A percentile compares a stretch with the other conserved stretches of the same genome.
Conservation (phyloP, 2,888 invertebrate species). For the Phoronis australis region DNA sequence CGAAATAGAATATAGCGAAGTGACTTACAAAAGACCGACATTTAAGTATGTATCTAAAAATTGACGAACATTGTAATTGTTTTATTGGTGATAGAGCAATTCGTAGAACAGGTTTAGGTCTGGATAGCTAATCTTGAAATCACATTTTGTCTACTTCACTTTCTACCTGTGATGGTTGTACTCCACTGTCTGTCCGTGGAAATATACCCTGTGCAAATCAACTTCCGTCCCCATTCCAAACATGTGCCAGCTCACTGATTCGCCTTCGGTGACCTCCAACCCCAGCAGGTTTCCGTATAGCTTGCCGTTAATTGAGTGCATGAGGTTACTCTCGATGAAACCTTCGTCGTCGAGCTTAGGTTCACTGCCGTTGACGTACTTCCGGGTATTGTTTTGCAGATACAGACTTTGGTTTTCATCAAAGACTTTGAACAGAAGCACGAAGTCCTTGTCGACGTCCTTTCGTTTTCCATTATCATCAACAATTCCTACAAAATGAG, state of each 20-base stretch:
- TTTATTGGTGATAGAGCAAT: too few relatives aligned
- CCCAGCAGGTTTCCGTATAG: conserved; percentile 23
- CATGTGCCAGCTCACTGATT: conserved; percentile 24
- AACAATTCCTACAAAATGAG: conserved; percentile 15
- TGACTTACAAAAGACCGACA: too few relatives aligned
- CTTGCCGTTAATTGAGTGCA: conserved; percentile 26
- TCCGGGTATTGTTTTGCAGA: conserved; percentile 18
- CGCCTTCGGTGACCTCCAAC: conserved; percentile 20
- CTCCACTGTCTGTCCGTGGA: conserved; percentile 18
- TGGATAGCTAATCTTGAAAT: too few relatives aligned
- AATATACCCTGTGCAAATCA: conserved; percentile 21
- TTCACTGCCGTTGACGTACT: conserved; percentile 13
- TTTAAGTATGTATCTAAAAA: too few relatives aligned
- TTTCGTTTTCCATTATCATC: conserved; percentile 12
- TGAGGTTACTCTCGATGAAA: conserved; percentile 9
- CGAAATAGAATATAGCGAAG: too few relatives aligned
- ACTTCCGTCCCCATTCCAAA: conserved; percentile 23
- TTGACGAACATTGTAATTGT: too few relatives aligned
- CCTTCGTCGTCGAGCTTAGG: conserved; percentile 1
- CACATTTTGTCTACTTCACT: too few relatives aligned
- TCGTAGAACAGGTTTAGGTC: too few relatives aligned
- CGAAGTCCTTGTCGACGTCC: conserved; percentile 22
- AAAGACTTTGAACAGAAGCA: conserved; percentile 22
- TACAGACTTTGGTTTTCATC: conserved; percentile 30
- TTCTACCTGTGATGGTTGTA: conserved; percentile 17